Conservation (phyloP, 2,113 vertebrate species). For the Plestiodon gilberti region DNA sequence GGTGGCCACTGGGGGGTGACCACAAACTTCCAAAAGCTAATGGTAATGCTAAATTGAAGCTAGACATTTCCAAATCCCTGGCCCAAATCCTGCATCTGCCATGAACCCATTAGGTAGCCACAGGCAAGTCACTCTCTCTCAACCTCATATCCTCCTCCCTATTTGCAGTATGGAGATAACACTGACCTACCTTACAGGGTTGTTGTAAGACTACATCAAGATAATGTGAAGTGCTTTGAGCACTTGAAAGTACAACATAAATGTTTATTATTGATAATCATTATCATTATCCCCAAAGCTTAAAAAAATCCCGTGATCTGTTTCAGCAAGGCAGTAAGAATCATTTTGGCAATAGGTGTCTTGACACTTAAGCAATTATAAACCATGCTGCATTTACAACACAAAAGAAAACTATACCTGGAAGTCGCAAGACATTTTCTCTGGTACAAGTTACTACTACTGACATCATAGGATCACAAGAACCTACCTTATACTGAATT, state of each 20-base stretch:
- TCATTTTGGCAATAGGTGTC: neutral
- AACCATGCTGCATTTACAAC: neutral
- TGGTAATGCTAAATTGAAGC: too few relatives aligned
- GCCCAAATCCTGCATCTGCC: neutral
- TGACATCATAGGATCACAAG: neutral
- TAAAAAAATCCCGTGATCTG: neutral
- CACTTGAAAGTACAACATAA: neutral
- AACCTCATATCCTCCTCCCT: neutral
- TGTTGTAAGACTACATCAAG: neutral
- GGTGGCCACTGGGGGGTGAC: neutral
- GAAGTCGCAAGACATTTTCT: neutral
- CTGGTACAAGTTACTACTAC: neutral
- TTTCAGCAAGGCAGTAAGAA: neutral
- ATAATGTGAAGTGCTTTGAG: neutral
- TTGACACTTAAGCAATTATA: neutral
- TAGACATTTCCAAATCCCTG: neutral
- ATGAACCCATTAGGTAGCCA: neutral
- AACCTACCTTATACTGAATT: too few relatives aligned
- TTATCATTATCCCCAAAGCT: neutral
- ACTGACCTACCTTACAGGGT: neutral
- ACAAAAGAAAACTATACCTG: neutral
- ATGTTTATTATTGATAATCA: neutral
- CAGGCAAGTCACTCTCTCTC: neutral
- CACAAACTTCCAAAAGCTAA: neutral
- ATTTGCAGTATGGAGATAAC: neutral